Evolutionary conservation across 2,888 invertebrate genomes (phyloP).

Genomic region (Epistrophe eligans): DNA sequence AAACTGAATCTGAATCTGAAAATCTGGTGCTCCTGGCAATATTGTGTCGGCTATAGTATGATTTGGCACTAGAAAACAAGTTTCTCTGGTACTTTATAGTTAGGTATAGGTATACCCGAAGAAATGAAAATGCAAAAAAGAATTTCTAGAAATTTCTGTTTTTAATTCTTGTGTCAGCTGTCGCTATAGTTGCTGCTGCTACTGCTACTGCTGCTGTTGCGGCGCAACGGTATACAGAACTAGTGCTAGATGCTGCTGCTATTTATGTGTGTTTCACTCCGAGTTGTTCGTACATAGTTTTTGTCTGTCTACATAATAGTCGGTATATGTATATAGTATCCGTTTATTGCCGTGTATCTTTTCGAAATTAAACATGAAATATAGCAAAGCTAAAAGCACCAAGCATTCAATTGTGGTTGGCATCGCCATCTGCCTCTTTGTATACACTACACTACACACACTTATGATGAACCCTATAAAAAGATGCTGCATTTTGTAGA

Average conservation of each 20-base stretch:
- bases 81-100: not conserved
- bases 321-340: not conserved
- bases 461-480: constrained; percentile 5
- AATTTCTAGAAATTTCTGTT: constrained; percentile 21
- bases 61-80: constrained; percentile 20
- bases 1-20: constrained; percentile 8
- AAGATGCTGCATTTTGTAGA: constrained; percentile 7
- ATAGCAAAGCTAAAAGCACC: constrained; percentile 28
- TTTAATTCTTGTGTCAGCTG: constrained; percentile 25
- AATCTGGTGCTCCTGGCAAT: constrained; percentile 5
- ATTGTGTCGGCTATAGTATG: not conserved
- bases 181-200: constrained; percentile 2
- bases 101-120: not conserved
- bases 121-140: constrained; percentile 3
- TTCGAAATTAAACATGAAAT: constrained; percentile 67
- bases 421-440: constrained; percentile 40
- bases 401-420: constrained; percentile 68
- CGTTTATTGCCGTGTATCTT: constrained; percentile 70
- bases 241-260: not conserved
- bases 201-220: not conserved
- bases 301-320: not conserved
- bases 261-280: not conserved
- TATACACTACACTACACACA: not conserved
- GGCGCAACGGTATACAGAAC: not conserved
- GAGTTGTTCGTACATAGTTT: not conserved